phyloP scores from a whole-genome alignment of 1,140 invertebrate genomes.

The Agrypnia vestita region DNA sequence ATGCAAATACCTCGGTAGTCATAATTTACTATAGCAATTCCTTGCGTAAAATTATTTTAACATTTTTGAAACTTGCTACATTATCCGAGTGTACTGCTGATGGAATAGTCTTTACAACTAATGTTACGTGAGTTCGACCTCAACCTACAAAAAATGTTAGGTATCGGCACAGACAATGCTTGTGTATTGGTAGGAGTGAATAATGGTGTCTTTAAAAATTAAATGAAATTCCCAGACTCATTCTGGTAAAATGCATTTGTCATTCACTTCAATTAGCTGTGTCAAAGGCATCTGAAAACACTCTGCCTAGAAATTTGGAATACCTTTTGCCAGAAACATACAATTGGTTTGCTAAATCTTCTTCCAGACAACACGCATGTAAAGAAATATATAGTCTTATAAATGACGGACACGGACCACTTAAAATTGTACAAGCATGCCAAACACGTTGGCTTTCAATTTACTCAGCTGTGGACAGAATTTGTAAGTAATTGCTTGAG shows the following conservation, averaged over 20 bases:
- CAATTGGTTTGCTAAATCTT: slow-evolving; percentile 2
- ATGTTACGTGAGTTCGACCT: too few relatives aligned
- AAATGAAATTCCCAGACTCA: background rate
- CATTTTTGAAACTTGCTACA: background rate
- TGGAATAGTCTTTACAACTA: too few relatives aligned
- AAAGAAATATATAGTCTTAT: background rate
- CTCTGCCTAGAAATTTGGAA: slow-evolving; percentile 3
- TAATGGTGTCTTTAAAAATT: background rate
- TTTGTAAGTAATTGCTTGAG: background rate
- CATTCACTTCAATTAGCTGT: background rate
- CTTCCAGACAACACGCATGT: background rate
- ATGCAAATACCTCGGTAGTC: background rate
- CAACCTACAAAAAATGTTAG: too few relatives aligned
- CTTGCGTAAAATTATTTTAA: background rate
- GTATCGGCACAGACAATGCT: background rate
- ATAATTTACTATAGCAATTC: slow-evolving; percentile 17
- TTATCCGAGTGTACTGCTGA: too few relatives aligned
- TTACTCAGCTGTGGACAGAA: background rate
- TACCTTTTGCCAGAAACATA: background rate
- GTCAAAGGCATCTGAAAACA: background rate
- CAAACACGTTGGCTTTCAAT: slow-evolving; percentile 7
- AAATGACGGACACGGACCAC: background rate
- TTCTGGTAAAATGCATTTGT: background rate
- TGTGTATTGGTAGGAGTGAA: background rate
- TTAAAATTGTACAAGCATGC: slow-evolving; percentile 1